These are phyloP conservation scores for Amphilophus citrinellus DNA, from an alignment of 2,113 vertebrate genomes.

Conservation along the genomic window DNA sequence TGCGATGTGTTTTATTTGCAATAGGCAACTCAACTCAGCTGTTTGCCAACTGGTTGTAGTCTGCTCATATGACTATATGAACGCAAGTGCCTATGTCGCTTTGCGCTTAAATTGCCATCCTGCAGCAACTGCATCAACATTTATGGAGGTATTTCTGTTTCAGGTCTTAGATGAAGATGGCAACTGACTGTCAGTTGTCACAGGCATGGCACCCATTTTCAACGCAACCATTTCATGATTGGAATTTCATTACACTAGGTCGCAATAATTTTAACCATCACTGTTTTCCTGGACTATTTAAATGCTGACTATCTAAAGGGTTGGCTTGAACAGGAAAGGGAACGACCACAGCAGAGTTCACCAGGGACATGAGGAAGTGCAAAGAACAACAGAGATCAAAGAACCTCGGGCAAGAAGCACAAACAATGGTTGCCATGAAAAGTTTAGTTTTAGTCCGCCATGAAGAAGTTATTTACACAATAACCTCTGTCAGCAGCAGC, in stretches of 20 bases:
- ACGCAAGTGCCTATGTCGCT: too few species aligned
- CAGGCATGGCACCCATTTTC: not conserved
- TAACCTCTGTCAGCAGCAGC: not conserved
- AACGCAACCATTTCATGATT: not conserved
- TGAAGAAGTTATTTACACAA: not conserved
- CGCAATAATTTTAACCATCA: not conserved
- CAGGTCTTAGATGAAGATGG: too few species aligned
- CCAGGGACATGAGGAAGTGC: too few species aligned
- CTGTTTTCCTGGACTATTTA: not conserved
- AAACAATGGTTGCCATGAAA: not conserved
- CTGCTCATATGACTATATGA: too few species aligned
- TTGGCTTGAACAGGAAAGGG: not conserved
- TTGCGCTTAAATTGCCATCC: too few species aligned
- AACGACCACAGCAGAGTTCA: not conserved
- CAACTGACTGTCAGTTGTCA: not conserved
- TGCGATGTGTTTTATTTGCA: too few species aligned
- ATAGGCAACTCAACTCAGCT: too few species aligned
- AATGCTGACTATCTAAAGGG: too few species aligned
- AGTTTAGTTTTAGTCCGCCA: not conserved
- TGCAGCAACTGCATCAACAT: too few species aligned
- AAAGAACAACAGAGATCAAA: not conserved
- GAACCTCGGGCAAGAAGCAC: not conserved
- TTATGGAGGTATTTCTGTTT: too few species aligned
- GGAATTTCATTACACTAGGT: not conserved
- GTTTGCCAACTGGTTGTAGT: too few species aligned